Percentiles rank a stretch among this genome's conserved stretches.
Evolutionary conservation across 2,888 invertebrate genomes (phyloP).

Genomic region (Congeria kusceri): DNA sequence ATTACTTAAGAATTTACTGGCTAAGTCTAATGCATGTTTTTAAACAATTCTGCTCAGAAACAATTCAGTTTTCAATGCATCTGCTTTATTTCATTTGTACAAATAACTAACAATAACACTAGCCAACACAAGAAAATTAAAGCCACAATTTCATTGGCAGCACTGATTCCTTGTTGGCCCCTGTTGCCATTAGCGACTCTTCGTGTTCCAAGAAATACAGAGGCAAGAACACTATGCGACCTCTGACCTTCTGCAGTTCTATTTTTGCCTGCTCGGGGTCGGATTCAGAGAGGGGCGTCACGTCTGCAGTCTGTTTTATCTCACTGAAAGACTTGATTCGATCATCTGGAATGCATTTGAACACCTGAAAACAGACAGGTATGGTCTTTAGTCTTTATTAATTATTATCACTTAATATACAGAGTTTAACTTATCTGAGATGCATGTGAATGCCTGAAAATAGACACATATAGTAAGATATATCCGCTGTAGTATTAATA

Average conservation of each 20-base stretch:
- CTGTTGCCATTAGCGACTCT: constrained; percentile 92
- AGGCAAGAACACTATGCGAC: constrained; percentile 95
- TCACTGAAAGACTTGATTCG: constrained; percentile 91
- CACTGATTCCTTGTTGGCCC: constrained; percentile 93
- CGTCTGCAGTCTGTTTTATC: constrained; percentile 91
- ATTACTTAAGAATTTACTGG: too few relatives aligned
- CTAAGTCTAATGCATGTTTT: too few relatives aligned
- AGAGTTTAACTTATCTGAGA: too few relatives aligned
- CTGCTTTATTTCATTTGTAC: too few relatives aligned
- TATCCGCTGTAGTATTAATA: too few relatives aligned
- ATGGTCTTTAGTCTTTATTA: too few relatives aligned
- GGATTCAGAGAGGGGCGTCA: constrained; percentile 90
- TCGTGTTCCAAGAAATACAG: constrained; percentile 95
- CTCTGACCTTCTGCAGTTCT: constrained; percentile 91
- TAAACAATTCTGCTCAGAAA: too few relatives aligned
- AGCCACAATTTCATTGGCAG: constrained; percentile 98
- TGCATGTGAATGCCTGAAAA: too few relatives aligned
- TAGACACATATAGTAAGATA: too few relatives aligned
- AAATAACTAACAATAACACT: too few relatives aligned
- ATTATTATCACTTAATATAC: too few relatives aligned
- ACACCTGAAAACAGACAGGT: constrained; percentile 88
- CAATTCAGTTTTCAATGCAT: too few relatives aligned
- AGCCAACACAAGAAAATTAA: constrained; percentile 83
- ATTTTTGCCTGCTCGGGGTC: constrained; percentile 90
- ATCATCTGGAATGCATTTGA: constrained; percentile 96